These are phyloP conservation scores for Drosophila sulfurigaster DNA, from an alignment of 1,140 invertebrate species.

Conservation along the genomic window DNA sequence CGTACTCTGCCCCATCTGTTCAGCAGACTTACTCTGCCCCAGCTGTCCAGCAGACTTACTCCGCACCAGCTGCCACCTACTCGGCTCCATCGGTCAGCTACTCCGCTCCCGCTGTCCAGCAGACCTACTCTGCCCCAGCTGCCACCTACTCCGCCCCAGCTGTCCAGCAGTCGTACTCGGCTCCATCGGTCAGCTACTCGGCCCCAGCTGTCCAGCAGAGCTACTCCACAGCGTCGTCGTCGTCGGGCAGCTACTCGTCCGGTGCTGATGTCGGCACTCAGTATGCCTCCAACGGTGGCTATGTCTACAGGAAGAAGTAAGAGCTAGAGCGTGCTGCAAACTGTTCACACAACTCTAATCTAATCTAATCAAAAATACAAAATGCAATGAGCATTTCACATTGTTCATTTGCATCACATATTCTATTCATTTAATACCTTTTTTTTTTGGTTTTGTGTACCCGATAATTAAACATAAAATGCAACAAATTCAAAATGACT, in stretches of 20 bases:
- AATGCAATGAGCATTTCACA: conserved; percentile 47
- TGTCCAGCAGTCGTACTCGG: conserved; percentile 53
- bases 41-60: conserved; percentile 44
- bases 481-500: background rate
- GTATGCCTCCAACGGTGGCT: conserved; percentile 81
- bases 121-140: conserved; percentile 52
- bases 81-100: conserved; percentile 47
- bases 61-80: conserved; percentile 47
- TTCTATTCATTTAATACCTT: conserved; percentile 30
- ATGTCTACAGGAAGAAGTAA: conserved; percentile 82
- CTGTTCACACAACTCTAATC: conserved; percentile 37
- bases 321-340: conserved; percentile 31
- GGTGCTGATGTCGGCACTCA: conserved; percentile 72
- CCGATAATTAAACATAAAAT: conserved; percentile 22
- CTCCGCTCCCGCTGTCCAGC: conserved; percentile 39
- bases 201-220: conserved; percentile 40
- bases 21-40: conserved; percentile 50
- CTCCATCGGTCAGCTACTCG: conserved; percentile 51
- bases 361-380: conserved; percentile 20
- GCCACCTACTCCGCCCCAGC: conserved; percentile 62
- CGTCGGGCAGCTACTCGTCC: conserved; percentile 37
- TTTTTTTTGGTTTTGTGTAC: conserved; percentile 49
- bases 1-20: conserved; percentile 54
- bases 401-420: conserved; percentile 39
- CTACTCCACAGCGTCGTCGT: conserved; percentile 44